Conservation (phyloP, 2,113 vertebrate species). For the Percopsis transmontana region DNA sequence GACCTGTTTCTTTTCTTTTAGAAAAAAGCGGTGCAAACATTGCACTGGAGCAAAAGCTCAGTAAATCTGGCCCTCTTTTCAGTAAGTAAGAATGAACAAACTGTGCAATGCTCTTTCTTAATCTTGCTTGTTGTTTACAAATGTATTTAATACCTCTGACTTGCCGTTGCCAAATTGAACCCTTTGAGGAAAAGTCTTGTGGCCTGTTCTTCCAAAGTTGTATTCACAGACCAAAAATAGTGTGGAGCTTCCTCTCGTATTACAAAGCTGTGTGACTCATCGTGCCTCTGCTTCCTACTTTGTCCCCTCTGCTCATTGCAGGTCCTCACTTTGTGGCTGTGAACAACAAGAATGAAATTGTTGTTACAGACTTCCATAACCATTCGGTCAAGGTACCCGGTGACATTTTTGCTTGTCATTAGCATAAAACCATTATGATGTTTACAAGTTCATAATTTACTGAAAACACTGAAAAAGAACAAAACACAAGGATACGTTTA, state of each 20-base stretch:
- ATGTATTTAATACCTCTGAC: conserved; percentile 40
- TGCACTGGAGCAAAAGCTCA: conserved; percentile 80
- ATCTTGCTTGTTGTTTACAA: conserved; percentile 23
- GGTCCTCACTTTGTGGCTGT: conserved; percentile 97
- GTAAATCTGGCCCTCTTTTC: conserved; percentile 81
- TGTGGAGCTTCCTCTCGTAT: conserved; percentile 38
- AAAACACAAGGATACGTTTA: too few relatives aligned
- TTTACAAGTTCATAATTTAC: not conserved
- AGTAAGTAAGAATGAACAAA: conserved; percentile 73
- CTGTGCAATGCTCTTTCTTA: conserved; percentile 13
- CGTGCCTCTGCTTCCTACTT: conserved; percentile 27
- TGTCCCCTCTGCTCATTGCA: conserved; percentile 55
- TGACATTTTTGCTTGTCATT: conserved; percentile 13
- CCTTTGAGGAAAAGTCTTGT: not conserved
- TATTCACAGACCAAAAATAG: conserved; percentile 46
- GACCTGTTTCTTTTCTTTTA: conserved; percentile 69
- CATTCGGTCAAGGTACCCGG: conserved; percentile 99
- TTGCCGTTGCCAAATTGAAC: not conserved
- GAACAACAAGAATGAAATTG: conserved; percentile 97
- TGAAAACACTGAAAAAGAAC: too few relatives aligned
- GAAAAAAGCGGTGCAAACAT: conserved; percentile 81
- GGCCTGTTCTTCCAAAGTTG: conserved; percentile 18
- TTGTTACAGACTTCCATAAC: conserved; percentile 98
- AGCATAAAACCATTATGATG: not conserved
- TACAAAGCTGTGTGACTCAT: conserved; percentile 42